Evolutionary conservation across 2,888 invertebrate genomes (phyloP), one percentile per base, ranked within the genome.

Genomic region (Aromia moschata): DNA sequence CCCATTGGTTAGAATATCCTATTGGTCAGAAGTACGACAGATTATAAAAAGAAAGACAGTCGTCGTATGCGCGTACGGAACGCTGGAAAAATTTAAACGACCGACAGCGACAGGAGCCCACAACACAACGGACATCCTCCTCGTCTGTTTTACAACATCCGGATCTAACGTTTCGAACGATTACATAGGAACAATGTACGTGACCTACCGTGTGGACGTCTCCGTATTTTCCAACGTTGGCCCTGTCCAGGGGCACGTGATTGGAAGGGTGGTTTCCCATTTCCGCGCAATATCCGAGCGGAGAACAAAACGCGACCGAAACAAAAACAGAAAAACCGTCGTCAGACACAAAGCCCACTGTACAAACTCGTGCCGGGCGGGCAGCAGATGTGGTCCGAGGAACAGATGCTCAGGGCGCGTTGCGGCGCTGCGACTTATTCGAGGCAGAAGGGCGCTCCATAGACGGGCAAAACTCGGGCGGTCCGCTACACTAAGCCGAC

Each of bases 201-300:
- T 33, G 31, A 77, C 80, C 68, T 80, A 81, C 81, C 80, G 79
- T 70, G 57, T 77, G 71, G 37, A 77, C 73, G 76, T 81, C 81
- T 54, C 81, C 81, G 62, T 79, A 81, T 73, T 79, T 80, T 33
- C 82, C 83, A 62, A 83, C 80, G 71, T 83, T 83, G 65, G 86
- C 87, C 79, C 89, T 85, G 79, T 92, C 92, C 79, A 92, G 85
- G 72, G 92, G 92, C 81, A 91, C 90, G 81, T 92, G 92, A 76
- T 91, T 90, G 70, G 92, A 92, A 76, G 91, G 90, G 82, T 91
- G 91, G 81, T 92, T 92, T 76, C 92, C 92, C 92, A 92, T 92
- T 71, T 59, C 67, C 53, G 12, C 64, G 54, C 60, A 66, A 59
- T 51, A 44, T 15, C 31, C 38, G 15, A 14, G 43, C 54, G 33